phyloP scores from a whole-genome alignment of 2,113 vertebrate genomes.

The Paedocypris sp. region DNA sequence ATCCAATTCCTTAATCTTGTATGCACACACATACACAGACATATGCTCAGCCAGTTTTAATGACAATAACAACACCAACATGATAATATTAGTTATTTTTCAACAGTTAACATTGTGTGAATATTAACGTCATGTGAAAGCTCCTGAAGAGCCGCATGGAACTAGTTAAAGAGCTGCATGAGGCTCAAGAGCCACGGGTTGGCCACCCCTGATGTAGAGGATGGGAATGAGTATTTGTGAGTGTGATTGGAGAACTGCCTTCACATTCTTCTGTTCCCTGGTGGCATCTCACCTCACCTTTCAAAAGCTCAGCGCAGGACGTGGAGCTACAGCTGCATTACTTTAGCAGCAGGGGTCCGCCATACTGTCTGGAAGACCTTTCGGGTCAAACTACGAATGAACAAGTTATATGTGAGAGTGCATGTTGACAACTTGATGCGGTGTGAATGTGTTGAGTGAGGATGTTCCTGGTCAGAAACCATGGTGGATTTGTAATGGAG shows the following conservation, averaged over 20 bases:
- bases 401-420: neutral
- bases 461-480: neutral
- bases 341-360: neutral
- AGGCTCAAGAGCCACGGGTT: too few relatives aligned
- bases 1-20: too few relatives aligned
- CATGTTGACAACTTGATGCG: neutral
- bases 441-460: neutral
- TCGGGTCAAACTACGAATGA: neutral
- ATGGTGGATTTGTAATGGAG: neutral
- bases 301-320: neutral
- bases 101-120: too few relatives aligned
- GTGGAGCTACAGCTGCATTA: neutral
- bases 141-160: too few relatives aligned
- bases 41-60: too few relatives aligned
- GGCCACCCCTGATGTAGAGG: constrained; percentile 25
- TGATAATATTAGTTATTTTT: too few relatives aligned
- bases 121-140: too few relatives aligned
- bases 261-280: constrained; percentile 39
- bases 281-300: constrained; percentile 33
- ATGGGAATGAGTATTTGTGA: constrained; percentile 1
- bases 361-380: constrained; percentile 15
- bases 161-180: too few relatives aligned
- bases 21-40: too few relatives aligned
- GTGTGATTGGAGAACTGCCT: constrained; percentile 24
- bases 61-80: too few relatives aligned